Evolutionary conservation across 2,797 vertebrate genomes (phyloP).

Genomic region (Danio albolineatus): DNA sequence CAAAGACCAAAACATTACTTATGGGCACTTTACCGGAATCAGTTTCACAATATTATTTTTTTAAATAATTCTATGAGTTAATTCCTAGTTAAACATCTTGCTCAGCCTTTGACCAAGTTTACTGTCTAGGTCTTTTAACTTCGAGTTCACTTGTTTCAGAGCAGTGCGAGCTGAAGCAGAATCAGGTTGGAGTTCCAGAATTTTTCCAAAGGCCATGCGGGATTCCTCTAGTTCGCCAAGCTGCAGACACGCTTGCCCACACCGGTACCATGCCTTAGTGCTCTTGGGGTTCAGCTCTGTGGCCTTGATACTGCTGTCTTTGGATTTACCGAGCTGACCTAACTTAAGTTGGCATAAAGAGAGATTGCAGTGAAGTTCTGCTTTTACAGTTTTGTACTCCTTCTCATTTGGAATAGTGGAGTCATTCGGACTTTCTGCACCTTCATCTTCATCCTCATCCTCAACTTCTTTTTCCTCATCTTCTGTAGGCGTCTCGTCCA

Average conservation of each 20-base stretch:
- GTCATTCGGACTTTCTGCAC: constrained; percentile 9
- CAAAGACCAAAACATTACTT: not conserved
- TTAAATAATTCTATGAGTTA: not conserved
- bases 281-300: constrained; percentile 80
- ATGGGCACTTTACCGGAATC: not conserved
- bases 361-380: constrained; percentile 87
- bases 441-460: constrained; percentile 48
- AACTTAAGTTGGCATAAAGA: constrained; percentile 88
- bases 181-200: constrained; percentile 84
- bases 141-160: constrained; percentile 80
- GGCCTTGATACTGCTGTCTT: constrained; percentile 81
- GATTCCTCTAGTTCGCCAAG: constrained; percentile 85
- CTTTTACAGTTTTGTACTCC: constrained; percentile 75
- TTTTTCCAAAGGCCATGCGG: constrained; percentile 77
- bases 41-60: not conserved
- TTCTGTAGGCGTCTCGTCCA: not conserved
- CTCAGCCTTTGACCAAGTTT: constrained; percentile 85
- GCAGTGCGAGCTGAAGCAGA: constrained; percentile 83
- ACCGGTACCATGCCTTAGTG: constrained; percentile 87
- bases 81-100: constrained; percentile 87
- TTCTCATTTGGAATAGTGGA: constrained; percentile 55
- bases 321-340: constrained; percentile 80
- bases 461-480: constrained; percentile 44
- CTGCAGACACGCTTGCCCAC: constrained; percentile 84
- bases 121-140: constrained; percentile 79